Evolutionary conservation across 1,140 invertebrate genomes (phyloP).

Genomic region (Dendrolimus kikuchii): DNA sequence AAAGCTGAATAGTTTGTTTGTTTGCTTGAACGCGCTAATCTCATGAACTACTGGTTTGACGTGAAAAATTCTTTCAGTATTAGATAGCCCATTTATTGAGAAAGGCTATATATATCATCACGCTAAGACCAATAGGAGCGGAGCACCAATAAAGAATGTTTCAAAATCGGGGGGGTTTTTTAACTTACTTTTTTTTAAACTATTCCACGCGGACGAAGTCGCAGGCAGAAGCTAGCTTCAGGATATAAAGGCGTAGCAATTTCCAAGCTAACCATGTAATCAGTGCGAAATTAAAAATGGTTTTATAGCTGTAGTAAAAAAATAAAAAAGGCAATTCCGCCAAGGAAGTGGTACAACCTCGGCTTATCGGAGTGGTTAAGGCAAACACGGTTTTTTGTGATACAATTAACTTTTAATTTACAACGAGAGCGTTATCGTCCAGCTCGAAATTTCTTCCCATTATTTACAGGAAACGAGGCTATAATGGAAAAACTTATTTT

Average conservation of each 20-base stretch:
- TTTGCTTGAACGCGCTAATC: too few relatives aligned
- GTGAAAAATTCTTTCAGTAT: too few relatives aligned
- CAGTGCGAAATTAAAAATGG: slow-evolving; percentile 8
- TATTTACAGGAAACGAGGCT: slow-evolving; percentile 30
- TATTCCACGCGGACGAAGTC: too few relatives aligned
- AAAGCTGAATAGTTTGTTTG: too few relatives aligned
- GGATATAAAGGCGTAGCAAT: too few relatives aligned
- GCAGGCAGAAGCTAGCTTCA: too few relatives aligned
- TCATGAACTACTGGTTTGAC: background rate
- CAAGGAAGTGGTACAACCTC: slow-evolving; percentile 20
- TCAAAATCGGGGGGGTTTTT: too few relatives aligned
- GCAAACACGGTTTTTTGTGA: slow-evolving; percentile 33
- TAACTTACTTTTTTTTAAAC: too few relatives aligned
- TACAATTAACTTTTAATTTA: slow-evolving; percentile 42
- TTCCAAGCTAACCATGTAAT: background rate
- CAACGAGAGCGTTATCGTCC: slow-evolving; percentile 24
- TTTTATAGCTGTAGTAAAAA: slow-evolving; percentile 7
- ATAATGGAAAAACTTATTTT: slow-evolving; percentile 17
- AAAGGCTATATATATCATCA: too few relatives aligned
- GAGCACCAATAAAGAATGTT: too few relatives aligned
- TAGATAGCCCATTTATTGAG: too few relatives aligned
- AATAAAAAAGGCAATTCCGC: slow-evolving; percentile 12
- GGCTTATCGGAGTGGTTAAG: slow-evolving; percentile 26
- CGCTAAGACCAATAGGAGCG: too few relatives aligned
- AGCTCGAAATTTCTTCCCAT: slow-evolving; percentile 17